phyloP scores from a whole-genome alignment of 1,140 invertebrate species.

The Radopholus similis region DNA sequence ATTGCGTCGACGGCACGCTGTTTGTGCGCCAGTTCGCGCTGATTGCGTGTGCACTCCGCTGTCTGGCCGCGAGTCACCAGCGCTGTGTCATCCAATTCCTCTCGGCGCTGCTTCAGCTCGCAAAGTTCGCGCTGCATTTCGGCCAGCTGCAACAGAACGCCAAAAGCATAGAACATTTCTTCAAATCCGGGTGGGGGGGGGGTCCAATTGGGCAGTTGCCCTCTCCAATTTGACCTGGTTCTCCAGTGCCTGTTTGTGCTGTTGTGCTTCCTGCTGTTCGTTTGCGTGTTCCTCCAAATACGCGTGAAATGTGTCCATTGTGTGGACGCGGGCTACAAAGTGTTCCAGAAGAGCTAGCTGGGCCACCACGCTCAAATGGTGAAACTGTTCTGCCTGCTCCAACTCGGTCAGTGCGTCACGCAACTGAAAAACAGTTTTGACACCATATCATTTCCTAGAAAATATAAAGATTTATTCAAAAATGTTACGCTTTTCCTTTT shows the following conservation, averaged over 20 bases:
- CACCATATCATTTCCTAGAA: too few relatives aligned
- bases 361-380: not conserved
- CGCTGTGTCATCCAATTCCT: not conserved
- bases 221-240: not conserved
- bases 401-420: too few relatives aligned
- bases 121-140: not conserved
- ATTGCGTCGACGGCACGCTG: not conserved
- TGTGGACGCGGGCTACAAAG: not conserved
- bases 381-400: not conserved
- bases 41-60: not conserved
- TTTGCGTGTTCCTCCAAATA: not conserved
- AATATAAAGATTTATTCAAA: too few relatives aligned
- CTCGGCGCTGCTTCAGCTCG: not conserved
- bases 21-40: not conserved
- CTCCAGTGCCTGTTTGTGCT: not conserved
- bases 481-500: too few relatives aligned
- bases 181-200: not conserved
- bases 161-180: not conserved
- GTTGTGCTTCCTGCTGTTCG: not conserved
- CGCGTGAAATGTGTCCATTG: not conserved
- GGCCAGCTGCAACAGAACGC: not conserved
- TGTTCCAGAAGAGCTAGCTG: not conserved
- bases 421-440: too few relatives aligned
- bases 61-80: not conserved
- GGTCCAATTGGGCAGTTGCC: too few relatives aligned